Conservation (phyloP, 2,113 vertebrate species). For the Antigone vipio region DNA sequence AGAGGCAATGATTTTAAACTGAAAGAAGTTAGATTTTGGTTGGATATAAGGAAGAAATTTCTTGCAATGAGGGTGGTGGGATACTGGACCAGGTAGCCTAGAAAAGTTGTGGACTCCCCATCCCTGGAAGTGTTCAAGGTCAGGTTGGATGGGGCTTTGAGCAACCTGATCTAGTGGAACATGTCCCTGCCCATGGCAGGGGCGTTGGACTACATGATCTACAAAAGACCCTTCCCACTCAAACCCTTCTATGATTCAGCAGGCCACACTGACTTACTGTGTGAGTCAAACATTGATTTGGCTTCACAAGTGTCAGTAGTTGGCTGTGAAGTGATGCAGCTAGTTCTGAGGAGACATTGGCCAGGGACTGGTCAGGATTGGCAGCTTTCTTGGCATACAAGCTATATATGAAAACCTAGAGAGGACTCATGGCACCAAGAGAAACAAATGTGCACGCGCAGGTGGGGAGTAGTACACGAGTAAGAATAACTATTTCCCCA, state of each 20-base stretch:
- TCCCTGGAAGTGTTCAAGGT: neutral
- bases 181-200: neutral
- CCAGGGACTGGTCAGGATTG: neutral
- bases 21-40: too few species aligned
- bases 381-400: neutral
- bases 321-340: neutral
- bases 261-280: neutral
- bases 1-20: too few species aligned
- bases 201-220: neutral
- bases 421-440: neutral
- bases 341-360: neutral
- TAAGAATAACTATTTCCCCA: neutral
- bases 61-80: neutral
- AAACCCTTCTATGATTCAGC: neutral
- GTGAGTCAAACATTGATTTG: neutral
- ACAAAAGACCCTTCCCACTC: neutral
- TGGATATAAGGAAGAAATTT: too few species aligned
- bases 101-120: neutral
- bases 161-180: neutral
- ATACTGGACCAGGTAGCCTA: neutral
- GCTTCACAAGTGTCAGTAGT: neutral
- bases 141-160: neutral
- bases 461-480: neutral
- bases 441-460: neutral
- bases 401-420: neutral